phyloP scores from a whole-genome alignment of 2,888 invertebrate genomes.

The Hoplodrina blanda region DNA sequence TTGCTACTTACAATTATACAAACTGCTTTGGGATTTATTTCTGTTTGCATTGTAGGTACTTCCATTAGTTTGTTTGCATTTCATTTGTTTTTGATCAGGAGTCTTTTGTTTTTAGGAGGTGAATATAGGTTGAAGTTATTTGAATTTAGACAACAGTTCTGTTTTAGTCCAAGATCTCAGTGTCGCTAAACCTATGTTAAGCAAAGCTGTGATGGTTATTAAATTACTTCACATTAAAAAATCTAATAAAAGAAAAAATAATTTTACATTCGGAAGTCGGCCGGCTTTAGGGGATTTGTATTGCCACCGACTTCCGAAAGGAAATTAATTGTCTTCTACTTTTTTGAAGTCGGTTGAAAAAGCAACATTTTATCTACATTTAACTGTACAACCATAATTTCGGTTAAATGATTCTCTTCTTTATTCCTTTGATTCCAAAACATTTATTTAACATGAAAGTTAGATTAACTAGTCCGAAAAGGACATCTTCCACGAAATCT shows the following conservation, averaged over 20 bases:
- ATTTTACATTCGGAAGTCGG: too few species aligned
- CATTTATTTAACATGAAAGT: conserved; percentile 3
- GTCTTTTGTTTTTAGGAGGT: conserved; percentile 23
- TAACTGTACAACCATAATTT: too few species aligned
- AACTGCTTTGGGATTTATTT: conserved; percentile 53
- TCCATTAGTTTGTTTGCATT: conserved; percentile 56
- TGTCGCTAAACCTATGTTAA: neutral
- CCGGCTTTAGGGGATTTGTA: too few species aligned
- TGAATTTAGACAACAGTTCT: conserved; percentile 14
- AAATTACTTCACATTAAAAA: neutral
- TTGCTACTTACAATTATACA: too few species aligned
- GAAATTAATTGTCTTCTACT: too few species aligned
- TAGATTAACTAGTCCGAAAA: conserved; percentile 1
- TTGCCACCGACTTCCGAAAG: too few species aligned
- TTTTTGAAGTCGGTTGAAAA: too few species aligned
- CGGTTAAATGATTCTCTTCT: neutral
- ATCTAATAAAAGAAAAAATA: too few species aligned
- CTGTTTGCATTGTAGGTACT: conserved; percentile 40
- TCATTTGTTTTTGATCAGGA: conserved; percentile 42
- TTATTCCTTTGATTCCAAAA: neutral
- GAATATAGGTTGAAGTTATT: neutral
- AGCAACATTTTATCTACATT: too few species aligned
- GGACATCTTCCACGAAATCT: conserved; percentile 3
- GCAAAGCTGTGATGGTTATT: neutral
- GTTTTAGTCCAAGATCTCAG: neutral